A percentile compares a stretch with the other conserved stretches of the same genome.
phyloP scores from a whole-genome alignment of 1,140 invertebrate genomes.

The Dolichoris vasculosae region DNA sequence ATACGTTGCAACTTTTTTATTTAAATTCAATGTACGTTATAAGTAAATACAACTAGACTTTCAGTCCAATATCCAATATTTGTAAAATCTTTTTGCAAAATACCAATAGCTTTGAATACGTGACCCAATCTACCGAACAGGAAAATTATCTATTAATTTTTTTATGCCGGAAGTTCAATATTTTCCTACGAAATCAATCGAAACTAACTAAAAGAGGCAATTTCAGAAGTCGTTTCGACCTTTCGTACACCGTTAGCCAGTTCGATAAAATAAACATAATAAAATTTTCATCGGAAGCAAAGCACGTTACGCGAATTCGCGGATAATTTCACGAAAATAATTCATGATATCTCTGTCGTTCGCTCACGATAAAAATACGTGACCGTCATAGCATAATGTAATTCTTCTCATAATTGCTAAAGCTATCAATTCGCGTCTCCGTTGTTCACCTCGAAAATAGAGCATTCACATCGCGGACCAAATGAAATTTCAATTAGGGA shows the following conservation, averaged over 20 bases:
- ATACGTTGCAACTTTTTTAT: too few species aligned
- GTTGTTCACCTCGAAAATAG: background rate
- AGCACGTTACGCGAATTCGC: background rate
- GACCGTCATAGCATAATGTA: background rate
- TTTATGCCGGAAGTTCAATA: background rate
- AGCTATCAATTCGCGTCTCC: constrained; percentile 20
- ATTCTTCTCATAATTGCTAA: constrained; percentile 14
- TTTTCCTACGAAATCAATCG: background rate
- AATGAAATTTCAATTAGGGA: constrained; percentile 23
- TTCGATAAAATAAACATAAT: background rate
- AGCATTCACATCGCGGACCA: background rate
- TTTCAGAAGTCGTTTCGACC: background rate
- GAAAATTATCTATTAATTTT: background rate
- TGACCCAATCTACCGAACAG: too few species aligned
- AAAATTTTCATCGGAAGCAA: background rate
- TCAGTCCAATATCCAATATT: background rate
- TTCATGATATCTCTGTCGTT: background rate
- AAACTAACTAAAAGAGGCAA: background rate
- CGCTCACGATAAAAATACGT: background rate
- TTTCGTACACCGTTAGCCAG: background rate
- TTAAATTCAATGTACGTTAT: too few species aligned
- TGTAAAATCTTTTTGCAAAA: background rate
- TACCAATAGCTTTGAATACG: background rate
- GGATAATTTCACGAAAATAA: background rate
- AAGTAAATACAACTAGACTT: too few species aligned